Conservation (phyloP, 1,140 invertebrate species). For the Calephelis virginiensis region DNA sequence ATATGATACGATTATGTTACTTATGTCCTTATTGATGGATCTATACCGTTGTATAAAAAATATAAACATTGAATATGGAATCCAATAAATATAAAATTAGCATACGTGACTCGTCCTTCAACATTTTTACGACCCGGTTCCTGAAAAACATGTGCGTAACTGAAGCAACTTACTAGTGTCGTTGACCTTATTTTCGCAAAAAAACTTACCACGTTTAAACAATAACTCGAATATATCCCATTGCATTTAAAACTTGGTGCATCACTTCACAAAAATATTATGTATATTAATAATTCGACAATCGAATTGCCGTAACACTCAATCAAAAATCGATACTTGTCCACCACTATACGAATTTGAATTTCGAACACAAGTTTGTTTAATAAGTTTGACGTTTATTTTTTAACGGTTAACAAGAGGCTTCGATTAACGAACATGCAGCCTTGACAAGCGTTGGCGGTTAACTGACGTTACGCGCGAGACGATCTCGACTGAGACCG, state of each 20-base stretch:
- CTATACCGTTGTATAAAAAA: no score
- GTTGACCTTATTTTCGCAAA: slow-evolving; percentile 48
- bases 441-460: slow-evolving; percentile 47
- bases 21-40: no score
- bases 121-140: slow-evolving; percentile 2
- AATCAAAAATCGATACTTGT: slow-evolving; percentile 23
- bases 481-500: slow-evolving; percentile 13
- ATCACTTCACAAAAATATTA: slow-evolving; percentile 53
- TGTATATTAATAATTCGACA: slow-evolving; percentile 33
- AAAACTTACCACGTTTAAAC: slow-evolving; percentile 57
- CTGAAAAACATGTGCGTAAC: slow-evolving; percentile 7
- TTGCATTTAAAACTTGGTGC: slow-evolving; percentile 50
- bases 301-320: slow-evolving; percentile 43
- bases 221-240: slow-evolving; percentile 58
- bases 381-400: slow-evolving; percentile 36
- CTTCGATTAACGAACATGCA: slow-evolving; percentile 42
- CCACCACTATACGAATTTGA: neutral
- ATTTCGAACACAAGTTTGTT: neutral
- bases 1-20: no score
- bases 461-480: slow-evolving; percentile 45
- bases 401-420: slow-evolving; percentile 36
- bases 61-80: no score
- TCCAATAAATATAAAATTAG: neutral
- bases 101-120: neutral
- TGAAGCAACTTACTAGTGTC: slow-evolving; percentile 31